These are phyloP conservation scores for Hylia prasina DNA, from an alignment of 2,113 vertebrate genomes.

Conservation along the genomic window DNA sequence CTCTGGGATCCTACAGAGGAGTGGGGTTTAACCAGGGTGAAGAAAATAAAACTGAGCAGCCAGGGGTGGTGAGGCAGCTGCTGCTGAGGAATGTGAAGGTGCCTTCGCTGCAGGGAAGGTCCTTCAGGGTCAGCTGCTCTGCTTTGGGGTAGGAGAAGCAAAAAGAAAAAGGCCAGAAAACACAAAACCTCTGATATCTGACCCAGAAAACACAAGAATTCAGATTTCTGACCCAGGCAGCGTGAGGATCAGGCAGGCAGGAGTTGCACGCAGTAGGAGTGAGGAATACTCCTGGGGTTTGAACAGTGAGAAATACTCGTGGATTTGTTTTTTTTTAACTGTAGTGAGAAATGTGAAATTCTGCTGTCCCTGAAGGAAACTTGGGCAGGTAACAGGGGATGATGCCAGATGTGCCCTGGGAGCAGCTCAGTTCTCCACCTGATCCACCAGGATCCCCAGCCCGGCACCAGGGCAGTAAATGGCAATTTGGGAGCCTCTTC, in stretches of 20 bases:
- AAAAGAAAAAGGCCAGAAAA: not conserved
- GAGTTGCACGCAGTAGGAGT: accelerated
- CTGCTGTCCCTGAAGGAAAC: accelerated
- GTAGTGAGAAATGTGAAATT: not conserved
- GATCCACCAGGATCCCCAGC: not conserved
- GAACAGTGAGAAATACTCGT: not conserved
- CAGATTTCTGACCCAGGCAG: not conserved
- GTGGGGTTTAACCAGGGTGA: not conserved
- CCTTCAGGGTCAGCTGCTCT: not conserved
- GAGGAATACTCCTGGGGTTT: not conserved
- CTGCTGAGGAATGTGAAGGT: not conserved
- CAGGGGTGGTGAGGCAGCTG: not conserved
- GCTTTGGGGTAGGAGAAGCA: not conserved
- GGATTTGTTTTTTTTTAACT: not conserved
- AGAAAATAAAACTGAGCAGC: not conserved
- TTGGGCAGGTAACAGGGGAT: not conserved
- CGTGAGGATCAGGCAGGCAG: not conserved
- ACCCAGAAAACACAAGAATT: not conserved
- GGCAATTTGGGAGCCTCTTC: not conserved
- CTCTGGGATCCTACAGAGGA: not conserved
- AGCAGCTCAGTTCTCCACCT: not conserved
- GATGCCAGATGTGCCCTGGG: not conserved
- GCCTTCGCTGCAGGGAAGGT: not conserved
- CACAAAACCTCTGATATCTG: not conserved
- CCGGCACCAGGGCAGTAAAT: not conserved